phyloP scores from a whole-genome alignment of 2,888 invertebrate genomes.

The Timema podura region DNA sequence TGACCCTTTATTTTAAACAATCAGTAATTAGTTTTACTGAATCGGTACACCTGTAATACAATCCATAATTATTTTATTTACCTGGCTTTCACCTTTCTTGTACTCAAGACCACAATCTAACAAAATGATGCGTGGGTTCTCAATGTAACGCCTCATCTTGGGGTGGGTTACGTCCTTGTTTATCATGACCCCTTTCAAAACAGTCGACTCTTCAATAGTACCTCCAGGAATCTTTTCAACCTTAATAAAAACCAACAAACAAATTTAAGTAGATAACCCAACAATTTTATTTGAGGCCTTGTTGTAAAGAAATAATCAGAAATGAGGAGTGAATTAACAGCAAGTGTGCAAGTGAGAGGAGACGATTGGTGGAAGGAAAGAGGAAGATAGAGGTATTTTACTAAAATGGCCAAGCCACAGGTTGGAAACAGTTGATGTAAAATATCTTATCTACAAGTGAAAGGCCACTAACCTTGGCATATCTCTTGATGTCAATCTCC shows the following conservation, averaged over 20 bases:
- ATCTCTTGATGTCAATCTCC: slow-evolving; percentile 97
- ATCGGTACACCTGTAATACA: too few species aligned
- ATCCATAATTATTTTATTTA: slow-evolving; percentile 25
- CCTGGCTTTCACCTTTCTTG: slow-evolving; percentile 95
- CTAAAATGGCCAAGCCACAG: too few species aligned
- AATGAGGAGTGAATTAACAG: too few species aligned
- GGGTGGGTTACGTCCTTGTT: slow-evolving; percentile 99
- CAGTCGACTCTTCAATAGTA: slow-evolving; percentile 87
- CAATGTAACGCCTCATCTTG: slow-evolving; percentile 91
- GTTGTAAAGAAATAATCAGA: background rate
- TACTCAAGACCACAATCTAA: slow-evolving; percentile 96
- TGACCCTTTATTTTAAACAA: too few species aligned
- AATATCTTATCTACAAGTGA: slow-evolving; percentile 52
- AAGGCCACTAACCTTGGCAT: slow-evolving; percentile 64
- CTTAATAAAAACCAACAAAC: too few species aligned
- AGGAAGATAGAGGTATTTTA: too few species aligned
- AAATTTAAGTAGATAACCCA: too few species aligned
- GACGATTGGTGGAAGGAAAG: too few species aligned
- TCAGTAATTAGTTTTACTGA: too few species aligned
- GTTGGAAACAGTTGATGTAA: background rate
- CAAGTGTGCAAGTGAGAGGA: too few species aligned
- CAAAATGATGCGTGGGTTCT: slow-evolving; percentile 91
- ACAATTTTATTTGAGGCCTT: background rate
- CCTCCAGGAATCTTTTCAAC: slow-evolving; percentile 82
- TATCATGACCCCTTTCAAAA: slow-evolving; percentile 92